A percentile compares a stretch with the other conserved stretches of the same genome.
These are phyloP conservation scores for Diplosoma virens DNA, from an alignment of 23 tunicate species.

Conservation along the genomic window DNA sequence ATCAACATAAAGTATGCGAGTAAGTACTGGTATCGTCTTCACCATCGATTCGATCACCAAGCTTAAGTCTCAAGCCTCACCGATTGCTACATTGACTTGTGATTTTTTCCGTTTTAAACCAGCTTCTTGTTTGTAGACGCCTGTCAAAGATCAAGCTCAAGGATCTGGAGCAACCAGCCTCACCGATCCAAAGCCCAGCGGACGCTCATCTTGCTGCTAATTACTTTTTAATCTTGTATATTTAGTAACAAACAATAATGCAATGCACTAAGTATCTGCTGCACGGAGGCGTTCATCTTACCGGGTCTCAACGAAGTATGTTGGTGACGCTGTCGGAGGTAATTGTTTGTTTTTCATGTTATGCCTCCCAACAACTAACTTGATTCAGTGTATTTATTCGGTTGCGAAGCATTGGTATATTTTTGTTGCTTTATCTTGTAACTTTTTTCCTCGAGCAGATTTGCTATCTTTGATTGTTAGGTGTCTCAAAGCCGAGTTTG, in stretches of 20 bases:
- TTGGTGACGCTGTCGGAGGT: background rate
- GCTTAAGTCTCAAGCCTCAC: background rate
- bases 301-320: background rate
- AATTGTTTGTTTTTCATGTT: no score
- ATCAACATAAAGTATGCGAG: no score
- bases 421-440: no score
- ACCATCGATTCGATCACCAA: background rate
- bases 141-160: constrained; percentile 11
- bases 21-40: background rate
- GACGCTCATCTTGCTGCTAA: background rate
- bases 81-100: background rate
- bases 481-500: no score
- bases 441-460: no score
- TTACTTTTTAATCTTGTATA: background rate
- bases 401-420: no score
- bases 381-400: no score
- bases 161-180: background rate
- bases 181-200: constrained; percentile 7
- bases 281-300: background rate
- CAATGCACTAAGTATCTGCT: no score
- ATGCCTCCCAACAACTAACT: no score
- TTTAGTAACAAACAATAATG: background rate
- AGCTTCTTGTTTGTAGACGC: constrained; percentile 16
- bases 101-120: background rate
- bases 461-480: no score